Base-by-base conservation (phyloP, 1,140 invertebrate species). In the Lineus longissimus region DNA sequence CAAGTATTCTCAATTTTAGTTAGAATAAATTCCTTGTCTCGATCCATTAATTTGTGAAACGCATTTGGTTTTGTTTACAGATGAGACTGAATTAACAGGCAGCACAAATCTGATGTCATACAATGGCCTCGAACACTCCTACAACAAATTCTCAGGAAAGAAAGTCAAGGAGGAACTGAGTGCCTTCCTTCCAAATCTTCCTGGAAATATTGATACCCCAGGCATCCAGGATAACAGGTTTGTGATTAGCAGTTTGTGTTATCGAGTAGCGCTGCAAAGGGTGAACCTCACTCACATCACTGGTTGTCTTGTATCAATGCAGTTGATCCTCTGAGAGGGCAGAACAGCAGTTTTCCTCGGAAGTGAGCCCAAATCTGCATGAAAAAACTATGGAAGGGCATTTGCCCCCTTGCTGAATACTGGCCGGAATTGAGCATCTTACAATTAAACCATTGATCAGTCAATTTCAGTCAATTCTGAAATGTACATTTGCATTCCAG, bases 71-170 rank as follows among this genome's bases (percentile, higher is more conserved):
- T 70, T 65, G 59, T 73, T 87, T 87, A 55, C 78, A 93, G 92
- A 86, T 77, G 90, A 94, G 85, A 92, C 91, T 80, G 93, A 96
- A 83, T 84, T 95, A 62, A 97, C 95, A 57, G 95, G 95, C 64
- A 93, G 94, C 74, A 95, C 91, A 69, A 97, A 98, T 87, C 88
- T 98, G 80, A 95, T 98, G 91, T 89, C 89, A 70, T 90, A 93
- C 86, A 92, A 97, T 89, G 92, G 92, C 60, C 85, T 98, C 47
- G 94, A 97, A 83, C 94, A 97, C 83, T 94, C 94, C 23, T 96
- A 97, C 80, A 96, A 91, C 83, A 97, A 97, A 86, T 97, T 97
- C 83, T 95, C 93, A 85, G 93, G 94, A n/a, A 95, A 96, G 77
- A 97, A 83, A 71, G 86, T 95, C 4, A 96, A 95, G 79, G 94